A percentile compares a stretch with the other conserved stretches of the same genome.
phyloP scores from a whole-genome alignment of 2,888 invertebrate species.

The Drosophila colorata region DNA sequence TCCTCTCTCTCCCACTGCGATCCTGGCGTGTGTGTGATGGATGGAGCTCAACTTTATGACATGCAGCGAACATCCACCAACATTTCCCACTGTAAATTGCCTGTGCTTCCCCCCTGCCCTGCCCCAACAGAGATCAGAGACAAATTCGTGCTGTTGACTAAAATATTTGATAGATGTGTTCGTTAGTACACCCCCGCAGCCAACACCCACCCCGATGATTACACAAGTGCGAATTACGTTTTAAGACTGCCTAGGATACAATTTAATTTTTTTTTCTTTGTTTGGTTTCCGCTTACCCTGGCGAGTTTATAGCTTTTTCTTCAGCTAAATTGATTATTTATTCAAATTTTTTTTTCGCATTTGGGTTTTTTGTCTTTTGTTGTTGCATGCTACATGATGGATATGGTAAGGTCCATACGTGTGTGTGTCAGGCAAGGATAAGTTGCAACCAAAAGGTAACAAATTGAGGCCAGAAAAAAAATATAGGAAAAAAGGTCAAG shows the following conservation, averaged over 20 bases:
- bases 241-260: conserved; percentile 11
- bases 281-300: conserved; percentile 35
- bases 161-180: conserved; percentile 61
- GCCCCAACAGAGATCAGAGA: conserved; percentile 30
- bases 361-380: conserved; percentile 15
- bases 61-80: conserved; percentile 23
- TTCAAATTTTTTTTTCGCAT: conserved; percentile 57
- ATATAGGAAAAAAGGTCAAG: background rate
- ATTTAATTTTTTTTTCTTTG: conserved; percentile 14
- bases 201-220: conserved; percentile 13
- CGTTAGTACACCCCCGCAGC: conserved; percentile 1
- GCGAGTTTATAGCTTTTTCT: conserved; percentile 27
- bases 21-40: conserved; percentile 48
- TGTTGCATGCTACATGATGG: conserved; percentile 35
- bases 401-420: conserved; percentile 38
- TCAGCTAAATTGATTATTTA: conserved; percentile 69
- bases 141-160: conserved; percentile 53
- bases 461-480: conserved; percentile 27
- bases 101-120: background rate
- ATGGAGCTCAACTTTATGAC: conserved; percentile 72
- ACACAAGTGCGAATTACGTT: conserved; percentile 30
- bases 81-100: conserved; percentile 13
- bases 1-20: background rate
- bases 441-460: conserved; percentile 15
- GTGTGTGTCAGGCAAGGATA: conserved; percentile 8